These are phyloP conservation scores for Gandaritis pyraliata DNA, from an alignment of 2,888 invertebrate species.

Conservation along the genomic window DNA sequence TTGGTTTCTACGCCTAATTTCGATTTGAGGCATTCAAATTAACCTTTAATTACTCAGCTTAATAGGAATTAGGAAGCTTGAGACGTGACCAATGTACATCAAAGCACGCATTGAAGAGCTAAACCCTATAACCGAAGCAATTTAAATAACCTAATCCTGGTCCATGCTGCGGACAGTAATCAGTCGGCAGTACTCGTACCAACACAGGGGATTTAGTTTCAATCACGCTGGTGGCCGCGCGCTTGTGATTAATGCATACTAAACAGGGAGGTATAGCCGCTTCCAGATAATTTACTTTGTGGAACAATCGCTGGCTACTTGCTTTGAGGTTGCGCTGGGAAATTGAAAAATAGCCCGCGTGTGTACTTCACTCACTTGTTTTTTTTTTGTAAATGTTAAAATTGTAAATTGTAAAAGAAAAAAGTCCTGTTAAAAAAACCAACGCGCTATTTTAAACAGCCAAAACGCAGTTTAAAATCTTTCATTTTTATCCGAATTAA, in stretches of 20 bases:
- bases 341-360: conserved; percentile 15
- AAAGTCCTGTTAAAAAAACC: too few relatives aligned
- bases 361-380: too few relatives aligned
- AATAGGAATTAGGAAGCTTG: neutral
- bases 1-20: too few relatives aligned
- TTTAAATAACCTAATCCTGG: conserved; percentile 74
- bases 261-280: conserved; percentile 68
- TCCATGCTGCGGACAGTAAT: conserved; percentile 63
- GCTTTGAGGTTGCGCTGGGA: conserved; percentile 16
- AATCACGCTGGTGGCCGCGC: conserved; percentile 72
- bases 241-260: conserved; percentile 82
- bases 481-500: too few relatives aligned
- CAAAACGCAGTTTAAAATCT: too few relatives aligned
- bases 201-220: conserved; percentile 79
- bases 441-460: too few relatives aligned
- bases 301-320: conserved; percentile 33
- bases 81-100: conserved; percentile 1
- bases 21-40: too few relatives aligned
- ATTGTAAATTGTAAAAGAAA: too few relatives aligned
- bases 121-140: conserved; percentile 53
- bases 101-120: conserved; percentile 33
- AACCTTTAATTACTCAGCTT: too few relatives aligned
- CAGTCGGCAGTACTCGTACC: conserved; percentile 60
- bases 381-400: too few relatives aligned
- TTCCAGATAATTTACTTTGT: conserved; percentile 57